These are phyloP conservation scores for Fissipunctia ypsillon DNA, from an alignment of 2,888 invertebrate species.

Conservation along the genomic window DNA sequence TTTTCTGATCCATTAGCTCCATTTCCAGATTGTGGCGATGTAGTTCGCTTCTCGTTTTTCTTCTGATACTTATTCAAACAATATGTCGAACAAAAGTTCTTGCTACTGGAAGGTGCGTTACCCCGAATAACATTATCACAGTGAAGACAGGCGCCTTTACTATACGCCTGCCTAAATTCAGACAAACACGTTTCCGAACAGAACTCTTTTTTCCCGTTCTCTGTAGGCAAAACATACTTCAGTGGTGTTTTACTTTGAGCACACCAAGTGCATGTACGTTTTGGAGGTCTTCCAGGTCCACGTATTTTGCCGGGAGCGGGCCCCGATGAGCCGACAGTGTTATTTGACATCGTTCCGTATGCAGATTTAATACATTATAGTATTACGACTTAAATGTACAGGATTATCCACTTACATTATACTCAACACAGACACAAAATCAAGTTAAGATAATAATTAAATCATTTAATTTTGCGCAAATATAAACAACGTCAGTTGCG, in stretches of 20 bases:
- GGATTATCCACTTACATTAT: conserved; percentile 78
- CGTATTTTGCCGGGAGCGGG: conserved; percentile 91
- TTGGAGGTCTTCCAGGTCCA: conserved; percentile 95
- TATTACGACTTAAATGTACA: conserved; percentile 61
- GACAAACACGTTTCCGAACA: conserved; percentile 97
- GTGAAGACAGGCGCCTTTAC: conserved; percentile 96
- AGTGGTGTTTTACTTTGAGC: conserved; percentile 95
- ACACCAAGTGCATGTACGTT: conserved; percentile 96
- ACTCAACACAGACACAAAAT: conserved; percentile 62
- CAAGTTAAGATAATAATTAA: conserved; percentile 54
- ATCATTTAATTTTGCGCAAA: conserved; percentile 78
- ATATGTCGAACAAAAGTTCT: conserved; percentile 96
- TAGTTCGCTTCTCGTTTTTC: conserved; percentile 91
- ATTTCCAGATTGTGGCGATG: conserved; percentile 89
- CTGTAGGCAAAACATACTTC: conserved; percentile 96
- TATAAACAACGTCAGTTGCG: conserved; percentile 88
- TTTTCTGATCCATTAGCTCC: conserved; percentile 87
- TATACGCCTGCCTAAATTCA: conserved; percentile 96
- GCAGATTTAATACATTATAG: conserved; percentile 81
- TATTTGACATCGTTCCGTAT: conserved; percentile 85
- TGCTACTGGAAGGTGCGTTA: conserved; percentile 93
- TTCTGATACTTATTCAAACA: conserved; percentile 96
- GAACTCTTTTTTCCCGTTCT: conserved; percentile 97
- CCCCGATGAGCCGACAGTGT: conserved; percentile 89
- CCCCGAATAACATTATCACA: conserved; percentile 97